Evolutionary conservation across 2,113 vertebrate genomes (phyloP), one percentile per base, ranked within the genome.

Genomic region (Stegastes partitus): DNA sequence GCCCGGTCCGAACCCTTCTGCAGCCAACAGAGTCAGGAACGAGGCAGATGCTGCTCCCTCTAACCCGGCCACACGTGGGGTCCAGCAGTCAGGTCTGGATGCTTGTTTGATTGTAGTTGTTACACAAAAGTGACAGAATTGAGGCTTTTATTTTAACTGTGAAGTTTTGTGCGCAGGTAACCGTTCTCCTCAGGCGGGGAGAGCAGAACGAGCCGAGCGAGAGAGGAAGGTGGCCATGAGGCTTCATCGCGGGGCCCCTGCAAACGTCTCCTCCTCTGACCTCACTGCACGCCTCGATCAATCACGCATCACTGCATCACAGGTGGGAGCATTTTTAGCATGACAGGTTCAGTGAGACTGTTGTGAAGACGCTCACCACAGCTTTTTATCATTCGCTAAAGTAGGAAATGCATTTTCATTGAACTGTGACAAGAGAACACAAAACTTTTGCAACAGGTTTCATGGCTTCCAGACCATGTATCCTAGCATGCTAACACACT

Each of bases 141-240:
- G 1, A 4, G 8, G 1, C 11, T 47, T 74, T 28, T 4, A 3
- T 21, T 11, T 58, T 9, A 54, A 37, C 3, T 10, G 3, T 39
- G 12, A 49, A 22, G 34, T 0, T 81, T 53, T 56, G 53, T 22
- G 57, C 68, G 34, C 74, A 99, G 98, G 97, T 84, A 99, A 98
- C 91, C 97, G 96, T 0, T 99, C 98, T 65, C 97, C 98, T 85
- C 96, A 97, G 94, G 97, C 96, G 9, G 91, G 87, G 6, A 85
- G 91, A 63, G 97, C 97, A 53, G 97, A 98, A n/a, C 96, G 97
- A 82, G 97, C 96, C 15, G 98, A 99, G 94, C 93, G 98, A 75
- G 98, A 99, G 93, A 94, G 98, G 89, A 99, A 98, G 93, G 98
- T 99, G 91, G 97, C 97, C 91, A 96, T 99, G 96, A 95, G 98